Evolutionary conservation across 92 coral and sea anemone genomes (phyloP).

Genomic region (Epizoanthus illoricatus): DNA sequence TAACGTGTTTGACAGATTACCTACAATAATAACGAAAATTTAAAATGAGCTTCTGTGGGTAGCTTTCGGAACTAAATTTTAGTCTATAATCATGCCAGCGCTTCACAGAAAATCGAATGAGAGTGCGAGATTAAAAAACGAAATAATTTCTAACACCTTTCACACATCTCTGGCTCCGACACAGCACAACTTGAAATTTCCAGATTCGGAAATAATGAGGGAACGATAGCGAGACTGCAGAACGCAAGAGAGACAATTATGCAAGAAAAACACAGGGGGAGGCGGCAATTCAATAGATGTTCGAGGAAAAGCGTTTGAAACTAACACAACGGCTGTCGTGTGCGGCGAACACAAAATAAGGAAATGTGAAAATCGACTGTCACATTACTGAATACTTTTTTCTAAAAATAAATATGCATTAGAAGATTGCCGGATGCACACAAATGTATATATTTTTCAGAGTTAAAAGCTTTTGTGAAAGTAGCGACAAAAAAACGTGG

Average conservation of each 20-base stretch:
- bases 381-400: background rate
- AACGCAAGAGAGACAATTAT: background rate
- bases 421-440: too few species aligned
- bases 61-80: background rate
- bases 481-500: too few species aligned
- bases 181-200: background rate
- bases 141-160: too few species aligned
- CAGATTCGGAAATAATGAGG: conserved; percentile 5
- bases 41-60: background rate
- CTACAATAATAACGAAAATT: background rate
- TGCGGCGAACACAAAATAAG: conserved; percentile 5
- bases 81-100: too few species aligned
- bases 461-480: too few species aligned
- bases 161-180: too few species aligned
- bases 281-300: background rate
- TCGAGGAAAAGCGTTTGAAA: background rate
- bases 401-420: too few species aligned
- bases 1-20: background rate
- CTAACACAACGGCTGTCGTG: background rate
- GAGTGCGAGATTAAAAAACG: too few species aligned
- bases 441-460: too few species aligned
- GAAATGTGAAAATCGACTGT: background rate
- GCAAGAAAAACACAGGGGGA: background rate
- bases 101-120: too few species aligned
- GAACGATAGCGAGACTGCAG: background rate